Evolutionary conservation across 2,888 invertebrate genomes (phyloP).

Genomic region (Drosophila trichaetosa): DNA sequence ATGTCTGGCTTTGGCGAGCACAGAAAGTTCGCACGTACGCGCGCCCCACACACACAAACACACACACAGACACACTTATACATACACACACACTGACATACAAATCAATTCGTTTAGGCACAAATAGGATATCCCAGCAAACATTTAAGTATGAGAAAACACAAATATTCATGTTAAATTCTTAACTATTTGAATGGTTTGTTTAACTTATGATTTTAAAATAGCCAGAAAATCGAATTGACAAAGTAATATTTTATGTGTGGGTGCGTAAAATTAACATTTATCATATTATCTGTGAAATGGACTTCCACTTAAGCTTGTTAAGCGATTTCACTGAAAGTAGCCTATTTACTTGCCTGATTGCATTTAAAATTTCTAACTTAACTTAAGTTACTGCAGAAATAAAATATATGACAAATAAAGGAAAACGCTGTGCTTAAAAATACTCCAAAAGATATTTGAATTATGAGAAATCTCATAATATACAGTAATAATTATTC

Average conservation of each 20-base stretch:
- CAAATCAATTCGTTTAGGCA: conserved; percentile 80
- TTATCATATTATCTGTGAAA: neutral
- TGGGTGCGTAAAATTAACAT: neutral
- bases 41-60: conserved; percentile 53
- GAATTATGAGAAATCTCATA: too few species aligned
- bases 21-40: conserved; percentile 73
- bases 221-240: neutral
- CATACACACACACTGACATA: conserved; percentile 55
- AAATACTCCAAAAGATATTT: neutral
- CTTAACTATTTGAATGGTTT: neutral
- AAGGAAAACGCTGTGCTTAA: neutral
- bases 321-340: neutral
- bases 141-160: conserved; percentile 32
- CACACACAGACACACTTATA: conserved; percentile 33
- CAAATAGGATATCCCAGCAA: conserved; percentile 66
- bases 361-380: neutral
- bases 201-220: neutral
- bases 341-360: neutral
- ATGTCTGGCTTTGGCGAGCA: conserved; percentile 79
- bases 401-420: neutral
- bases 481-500: neutral
- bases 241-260: neutral
- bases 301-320: neutral
- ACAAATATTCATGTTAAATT: neutral
- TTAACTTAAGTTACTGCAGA: neutral